phyloP scores from a whole-genome alignment of 2,797 vertebrate genomes.

The Coregonus ussuriensis region DNA sequence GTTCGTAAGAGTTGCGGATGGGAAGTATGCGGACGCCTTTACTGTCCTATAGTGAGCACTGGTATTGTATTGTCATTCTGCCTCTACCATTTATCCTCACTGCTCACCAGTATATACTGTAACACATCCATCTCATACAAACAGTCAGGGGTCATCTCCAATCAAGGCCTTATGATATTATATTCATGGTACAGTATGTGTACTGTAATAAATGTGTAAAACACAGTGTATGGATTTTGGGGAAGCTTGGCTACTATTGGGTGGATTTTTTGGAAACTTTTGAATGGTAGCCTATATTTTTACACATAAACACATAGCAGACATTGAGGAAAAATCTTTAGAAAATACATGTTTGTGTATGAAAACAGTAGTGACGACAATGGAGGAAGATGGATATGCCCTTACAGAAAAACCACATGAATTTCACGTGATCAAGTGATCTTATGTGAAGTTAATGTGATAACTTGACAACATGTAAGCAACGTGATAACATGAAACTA shows the following conservation, averaged over 20 bases:
- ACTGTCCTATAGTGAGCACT: slow-evolving; percentile 54
- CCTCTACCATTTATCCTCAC: neutral
- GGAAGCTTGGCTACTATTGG: no score
- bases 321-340: neutral
- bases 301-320: neutral
- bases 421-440: no score
- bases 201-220: no score
- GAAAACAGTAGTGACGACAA: slow-evolving; percentile 15
- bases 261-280: neutral
- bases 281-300: neutral
- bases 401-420: no score
- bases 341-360: slow-evolving; percentile 1
- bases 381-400: slow-evolving; percentile 34
- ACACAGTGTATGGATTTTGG: no score
- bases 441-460: no score
- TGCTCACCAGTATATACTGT: neutral
- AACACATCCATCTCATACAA: neutral
- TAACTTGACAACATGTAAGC: no score
- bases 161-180: no score
- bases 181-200: no score
- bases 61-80: slow-evolving; percentile 50
- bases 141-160: no score
- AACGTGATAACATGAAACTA: no score
- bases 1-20: no score
- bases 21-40: neutral